phyloP scores from a whole-genome alignment of 2,797 vertebrate genomes.

The Sparus aurata region DNA sequence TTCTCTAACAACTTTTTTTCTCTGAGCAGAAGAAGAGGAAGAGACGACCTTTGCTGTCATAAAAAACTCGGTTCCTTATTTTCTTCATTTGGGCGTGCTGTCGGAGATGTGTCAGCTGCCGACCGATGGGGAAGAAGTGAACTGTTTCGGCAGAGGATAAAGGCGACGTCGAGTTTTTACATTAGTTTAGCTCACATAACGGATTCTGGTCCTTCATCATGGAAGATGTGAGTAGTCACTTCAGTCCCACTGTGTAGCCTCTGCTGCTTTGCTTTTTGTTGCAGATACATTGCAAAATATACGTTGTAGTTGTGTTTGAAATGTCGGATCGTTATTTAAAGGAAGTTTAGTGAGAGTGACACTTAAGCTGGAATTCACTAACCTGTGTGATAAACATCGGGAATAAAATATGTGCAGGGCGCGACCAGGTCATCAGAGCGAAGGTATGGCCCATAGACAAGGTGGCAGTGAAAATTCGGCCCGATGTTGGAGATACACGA shows the following conservation, averaged over 20 bases:
- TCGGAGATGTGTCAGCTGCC: constrained; percentile 71
- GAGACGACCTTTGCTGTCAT: constrained; percentile 55
- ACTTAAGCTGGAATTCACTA: not conserved
- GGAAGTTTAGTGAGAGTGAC: too few species aligned
- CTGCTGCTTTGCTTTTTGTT: not conserved
- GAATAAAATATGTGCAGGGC: constrained; percentile 8
- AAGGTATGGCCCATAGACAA: not conserved
- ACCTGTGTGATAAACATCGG: not conserved
- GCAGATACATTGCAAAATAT: not conserved
- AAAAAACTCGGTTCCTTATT: constrained; percentile 74
- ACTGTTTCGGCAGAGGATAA: constrained; percentile 60
- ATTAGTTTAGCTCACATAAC: constrained; percentile 57
- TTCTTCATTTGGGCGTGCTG: constrained; percentile 51
- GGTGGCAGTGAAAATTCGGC: not conserved
- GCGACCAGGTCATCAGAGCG: constrained; percentile 25
- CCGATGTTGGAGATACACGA: not conserved
- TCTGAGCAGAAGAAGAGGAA: constrained; percentile 71
- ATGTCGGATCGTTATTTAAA: fast-evolving
- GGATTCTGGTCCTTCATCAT: constrained; percentile 78
- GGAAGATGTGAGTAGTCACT: constrained; percentile 84
- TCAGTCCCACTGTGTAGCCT: too few species aligned
- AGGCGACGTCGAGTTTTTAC: constrained; percentile 66
- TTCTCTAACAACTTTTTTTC: constrained; percentile 70
- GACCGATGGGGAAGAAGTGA: constrained; percentile 45
- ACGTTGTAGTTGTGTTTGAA: not conserved